These are phyloP conservation scores for Neosilurus mollespiculum DNA, from an alignment of 2,797 vertebrate genomes.

Conservation along the genomic window DNA sequence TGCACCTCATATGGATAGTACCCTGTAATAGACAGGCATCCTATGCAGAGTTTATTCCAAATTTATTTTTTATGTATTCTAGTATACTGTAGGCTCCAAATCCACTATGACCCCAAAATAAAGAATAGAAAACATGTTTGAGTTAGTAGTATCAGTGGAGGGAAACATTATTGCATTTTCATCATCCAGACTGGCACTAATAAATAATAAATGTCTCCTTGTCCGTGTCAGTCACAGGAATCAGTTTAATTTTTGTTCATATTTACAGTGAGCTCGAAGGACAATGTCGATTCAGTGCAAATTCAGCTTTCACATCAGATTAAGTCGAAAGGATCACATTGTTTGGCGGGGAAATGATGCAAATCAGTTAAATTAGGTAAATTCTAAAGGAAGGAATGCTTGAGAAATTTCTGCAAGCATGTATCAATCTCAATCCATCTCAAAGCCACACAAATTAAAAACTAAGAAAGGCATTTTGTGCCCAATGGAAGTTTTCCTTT, in stretches of 20 bases:
- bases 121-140: background rate
- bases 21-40: background rate
- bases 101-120: background rate
- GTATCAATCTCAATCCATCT: conserved; percentile 76
- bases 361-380: conserved; percentile 66
- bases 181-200: background rate
- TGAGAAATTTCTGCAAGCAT: conserved; percentile 65
- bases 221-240: background rate
- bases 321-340: conserved; percentile 66
- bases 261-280: conserved; percentile 16
- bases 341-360: conserved; percentile 70
- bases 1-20: background rate
- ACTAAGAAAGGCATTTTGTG: conserved; percentile 73
- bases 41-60: background rate
- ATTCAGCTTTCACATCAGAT: conserved; percentile 49
- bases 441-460: conserved; percentile 66
- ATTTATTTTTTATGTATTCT: background rate
- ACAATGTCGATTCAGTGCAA: conserved; percentile 24
- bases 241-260: background rate
- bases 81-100: background rate
- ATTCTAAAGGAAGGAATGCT: conserved; percentile 60
- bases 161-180: background rate
- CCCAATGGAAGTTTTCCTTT: conserved; percentile 78
- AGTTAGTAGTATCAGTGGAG: background rate
- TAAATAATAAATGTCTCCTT: background rate